phyloP scores from a whole-genome alignment of 1,140 invertebrate genomes.

The Heliconius melpomene region DNA sequence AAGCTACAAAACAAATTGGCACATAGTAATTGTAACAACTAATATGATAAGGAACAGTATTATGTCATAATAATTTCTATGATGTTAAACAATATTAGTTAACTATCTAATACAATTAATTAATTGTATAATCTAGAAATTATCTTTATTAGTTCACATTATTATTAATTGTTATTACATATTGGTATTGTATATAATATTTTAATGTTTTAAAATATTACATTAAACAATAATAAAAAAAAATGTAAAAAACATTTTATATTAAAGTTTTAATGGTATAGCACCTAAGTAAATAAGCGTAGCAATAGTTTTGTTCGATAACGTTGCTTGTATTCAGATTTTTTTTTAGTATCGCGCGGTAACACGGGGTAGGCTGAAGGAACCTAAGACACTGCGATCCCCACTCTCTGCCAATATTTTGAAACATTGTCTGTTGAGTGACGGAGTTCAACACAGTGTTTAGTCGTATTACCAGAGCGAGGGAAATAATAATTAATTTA shows the following conservation, averaged over 20 bases:
- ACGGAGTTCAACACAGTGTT: no score
- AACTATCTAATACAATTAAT: not conserved
- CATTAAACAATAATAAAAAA: not conserved
- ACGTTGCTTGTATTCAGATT: not conserved
- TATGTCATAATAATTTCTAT: not conserved
- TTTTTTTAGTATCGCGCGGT: no score
- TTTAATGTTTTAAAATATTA: not conserved
- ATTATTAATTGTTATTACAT: not conserved
- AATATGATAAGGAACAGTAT: not conserved
- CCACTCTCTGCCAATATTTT: no score
- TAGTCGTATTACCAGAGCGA: no score
- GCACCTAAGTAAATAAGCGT: not conserved
- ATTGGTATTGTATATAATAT: not conserved
- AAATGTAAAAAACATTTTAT: no score
- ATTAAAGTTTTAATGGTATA: no score
- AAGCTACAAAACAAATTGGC: not conserved
- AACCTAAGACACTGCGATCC: no score
- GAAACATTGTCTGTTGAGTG: no score
- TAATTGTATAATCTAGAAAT: not conserved
- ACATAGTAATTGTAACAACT: not conserved
- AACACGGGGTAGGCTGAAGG: no score
- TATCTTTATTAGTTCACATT: not conserved
- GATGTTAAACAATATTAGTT: conserved; percentile 31
- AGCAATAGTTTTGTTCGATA: not conserved
- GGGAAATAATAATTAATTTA: no score